These are phyloP conservation scores for Poecilia latipinna DNA, from an alignment of 2,113 vertebrate genomes.

Conservation along the genomic window DNA sequence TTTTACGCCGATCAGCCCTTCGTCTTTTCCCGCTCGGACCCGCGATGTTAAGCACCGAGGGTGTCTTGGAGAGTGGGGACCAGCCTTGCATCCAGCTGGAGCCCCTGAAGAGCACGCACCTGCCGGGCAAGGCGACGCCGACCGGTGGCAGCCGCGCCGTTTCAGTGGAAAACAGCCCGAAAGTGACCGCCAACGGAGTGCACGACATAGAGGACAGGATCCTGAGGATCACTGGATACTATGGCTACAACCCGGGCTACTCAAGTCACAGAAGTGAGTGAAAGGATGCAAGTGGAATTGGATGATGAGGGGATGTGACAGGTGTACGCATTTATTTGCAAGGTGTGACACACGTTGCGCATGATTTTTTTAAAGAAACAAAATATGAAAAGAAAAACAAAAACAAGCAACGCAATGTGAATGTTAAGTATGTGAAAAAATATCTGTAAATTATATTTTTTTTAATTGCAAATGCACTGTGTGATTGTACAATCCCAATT, in stretches of 20 bases:
- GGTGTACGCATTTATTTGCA: background rate
- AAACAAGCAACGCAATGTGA: background rate
- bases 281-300: conserved; percentile 12
- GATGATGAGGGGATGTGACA: conserved; percentile 21
- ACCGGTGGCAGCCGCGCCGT: conserved; percentile 55
- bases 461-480: background rate
- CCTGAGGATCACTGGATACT: conserved; percentile 97
- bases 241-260: conserved; percentile 96
- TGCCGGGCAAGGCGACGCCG: conserved; percentile 74
- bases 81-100: conserved; percentile 73
- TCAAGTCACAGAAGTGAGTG: conserved; percentile 96
- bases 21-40: conserved; percentile 52
- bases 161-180: conserved; percentile 71
- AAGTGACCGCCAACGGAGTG: conserved; percentile 92
- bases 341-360: conserved; percentile 31
- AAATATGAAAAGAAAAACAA: no score
- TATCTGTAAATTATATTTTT: conserved; percentile 23
- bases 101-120: conserved; percentile 70
- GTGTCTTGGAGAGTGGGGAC: conserved; percentile 62
- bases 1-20: conserved; percentile 31
- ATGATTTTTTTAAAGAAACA: background rate
- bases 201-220: conserved; percentile 97
- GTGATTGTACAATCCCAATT: background rate
- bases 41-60: conserved; percentile 74
- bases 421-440: background rate